phyloP scores from a whole-genome alignment of 37 sponge, comb jelly and placozoan genomes.

The Mnemiopsis leidyi region DNA sequence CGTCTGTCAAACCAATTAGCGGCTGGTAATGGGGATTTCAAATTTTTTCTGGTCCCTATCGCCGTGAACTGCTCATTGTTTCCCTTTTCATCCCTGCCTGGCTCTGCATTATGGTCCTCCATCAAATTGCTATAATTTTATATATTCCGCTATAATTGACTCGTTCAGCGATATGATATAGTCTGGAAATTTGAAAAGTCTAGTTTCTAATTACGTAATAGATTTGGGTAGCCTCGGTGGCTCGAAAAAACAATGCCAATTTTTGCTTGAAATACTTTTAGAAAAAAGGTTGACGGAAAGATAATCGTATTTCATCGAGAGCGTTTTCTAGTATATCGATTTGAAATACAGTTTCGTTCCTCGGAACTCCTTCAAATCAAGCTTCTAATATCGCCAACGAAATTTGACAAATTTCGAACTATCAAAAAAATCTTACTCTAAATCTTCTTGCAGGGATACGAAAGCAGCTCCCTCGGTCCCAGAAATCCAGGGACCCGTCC shows the following conservation, averaged over 20 bases:
- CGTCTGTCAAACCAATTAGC: neutral
- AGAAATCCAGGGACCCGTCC: neutral
- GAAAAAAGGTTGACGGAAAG: constrained; percentile 22
- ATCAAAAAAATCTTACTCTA: too few species aligned
- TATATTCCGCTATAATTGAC: neutral
- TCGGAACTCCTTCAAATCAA: neutral
- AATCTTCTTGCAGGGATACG: neutral
- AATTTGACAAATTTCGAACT: neutral
- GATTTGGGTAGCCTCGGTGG: neutral
- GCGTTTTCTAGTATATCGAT: neutral
- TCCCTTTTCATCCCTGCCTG: neutral
- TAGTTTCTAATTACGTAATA: constrained; percentile 28
- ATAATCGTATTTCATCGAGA: neutral
- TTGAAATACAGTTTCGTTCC: neutral
- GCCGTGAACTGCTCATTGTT: neutral
- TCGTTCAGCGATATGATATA: neutral
- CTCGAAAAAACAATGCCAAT: neutral
- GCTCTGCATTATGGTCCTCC: neutral
- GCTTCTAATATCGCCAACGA: too few species aligned
- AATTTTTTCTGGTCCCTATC: neutral
- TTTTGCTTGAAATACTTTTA: neutral
- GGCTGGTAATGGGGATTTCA: neutral
- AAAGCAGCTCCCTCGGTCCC: neutral
- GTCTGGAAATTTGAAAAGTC: constrained; percentile 1
- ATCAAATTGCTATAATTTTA: neutral